Conservation (phyloP, 2,888 invertebrate genomes). For the Pecten maximus region DNA sequence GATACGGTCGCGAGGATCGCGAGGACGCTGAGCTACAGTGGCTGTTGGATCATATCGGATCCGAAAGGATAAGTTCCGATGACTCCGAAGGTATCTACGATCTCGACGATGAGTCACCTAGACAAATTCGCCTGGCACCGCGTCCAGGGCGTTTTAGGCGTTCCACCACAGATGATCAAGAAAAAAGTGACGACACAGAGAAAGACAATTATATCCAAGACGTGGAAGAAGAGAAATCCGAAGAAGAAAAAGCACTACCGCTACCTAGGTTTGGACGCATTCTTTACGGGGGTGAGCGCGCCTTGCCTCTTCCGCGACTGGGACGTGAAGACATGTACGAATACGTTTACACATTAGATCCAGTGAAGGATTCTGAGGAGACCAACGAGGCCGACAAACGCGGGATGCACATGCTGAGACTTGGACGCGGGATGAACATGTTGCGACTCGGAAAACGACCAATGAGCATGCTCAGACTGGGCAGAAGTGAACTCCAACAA, state of each 20-base stretch:
- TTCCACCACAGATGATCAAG: constrained; percentile 39
- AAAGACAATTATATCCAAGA: neutral
- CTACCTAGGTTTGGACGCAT: constrained; percentile 49
- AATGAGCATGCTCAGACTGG: constrained; percentile 62
- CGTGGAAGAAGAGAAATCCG: constrained; percentile 9
- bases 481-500: constrained; percentile 46
- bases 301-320: constrained; percentile 19
- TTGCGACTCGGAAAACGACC: constrained; percentile 67
- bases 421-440: constrained; percentile 69
- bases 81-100: constrained; percentile 52
- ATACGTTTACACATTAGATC: neutral
- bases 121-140: constrained; percentile 63
- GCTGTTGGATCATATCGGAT: constrained; percentile 49
- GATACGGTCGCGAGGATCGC: constrained; percentile 57
- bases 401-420: constrained; percentile 55
- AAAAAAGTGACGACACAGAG: constrained; percentile 11
- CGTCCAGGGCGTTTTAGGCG: constrained; percentile 62
- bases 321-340: constrained; percentile 41
- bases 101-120: constrained; percentile 54
- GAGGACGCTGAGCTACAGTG: constrained; percentile 62
- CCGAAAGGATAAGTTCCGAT: neutral
- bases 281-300: constrained; percentile 36
- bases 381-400: constrained; percentile 45
- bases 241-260: constrained; percentile 44
- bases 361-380: neutral